Base-by-base conservation (phyloP, 2,113 vertebrate genomes). In the Casuarius casuarius region DNA sequence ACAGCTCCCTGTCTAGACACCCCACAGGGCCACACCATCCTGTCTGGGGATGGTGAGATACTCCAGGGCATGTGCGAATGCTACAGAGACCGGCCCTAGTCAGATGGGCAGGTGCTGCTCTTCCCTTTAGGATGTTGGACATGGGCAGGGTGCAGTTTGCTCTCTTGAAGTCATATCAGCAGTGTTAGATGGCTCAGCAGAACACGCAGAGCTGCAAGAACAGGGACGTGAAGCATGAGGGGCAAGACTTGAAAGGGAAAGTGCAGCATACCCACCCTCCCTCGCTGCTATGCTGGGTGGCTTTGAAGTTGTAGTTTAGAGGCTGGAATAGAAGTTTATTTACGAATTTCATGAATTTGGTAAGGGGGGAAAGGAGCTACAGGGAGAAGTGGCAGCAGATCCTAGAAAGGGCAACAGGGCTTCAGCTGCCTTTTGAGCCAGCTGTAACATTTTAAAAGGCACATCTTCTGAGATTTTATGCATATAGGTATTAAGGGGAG, bases 251-350 rank as follows among this genome's bases (percentile, higher is more conserved):
- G 4, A 1, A 29, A 44, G 11, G n/a, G 12, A 42, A 71, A 44
- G 22, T 10, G 26, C 9, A 40, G 6, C 1, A 76, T 71, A 54
- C 16, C 23, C 86, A 20, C 9, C 38, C 23, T 94, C 5, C 4
- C 22, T 49, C 2, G 0, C 11, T 63, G 20, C 42, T 51, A 25
- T 56, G 29, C 7, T 1, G 1, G 42, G 23, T 40, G 2, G 0
- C 78, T 80, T 72, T 93, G 12, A 48, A 70, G 4, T 62, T 68
- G 44, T 44, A 66, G 12, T 62, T 68, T 71, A 26, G 17, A 65
- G 17, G 22, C 51, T 77, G 10, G 51, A 90, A 33, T 6, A 22
- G 7, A 16, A 71, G 7, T 8, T 78, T 7, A 1, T 21, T 92
- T 75, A 78, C 84, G 2, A 7, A 58, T 65, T 13, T 17, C 4